Conservation (phyloP, 2,797 vertebrate species). For the Sebastes iracundus region DNA sequence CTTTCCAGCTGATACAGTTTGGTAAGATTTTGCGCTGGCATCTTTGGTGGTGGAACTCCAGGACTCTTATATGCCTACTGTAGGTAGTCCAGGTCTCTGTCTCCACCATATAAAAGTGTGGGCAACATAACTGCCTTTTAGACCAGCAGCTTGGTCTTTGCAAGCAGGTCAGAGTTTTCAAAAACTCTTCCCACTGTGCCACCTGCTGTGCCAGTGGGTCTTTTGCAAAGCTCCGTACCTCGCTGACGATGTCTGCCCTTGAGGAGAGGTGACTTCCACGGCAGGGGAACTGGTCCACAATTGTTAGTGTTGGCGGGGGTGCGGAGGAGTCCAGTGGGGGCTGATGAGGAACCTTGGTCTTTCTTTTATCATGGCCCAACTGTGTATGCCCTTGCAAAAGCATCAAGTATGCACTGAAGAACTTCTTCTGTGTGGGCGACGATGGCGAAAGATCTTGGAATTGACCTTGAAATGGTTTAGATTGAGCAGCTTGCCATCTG, state of each 20-base stretch:
- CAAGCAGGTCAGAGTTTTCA: not conserved
- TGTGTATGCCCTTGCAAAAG: too few species aligned
- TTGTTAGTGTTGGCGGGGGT: not conserved
- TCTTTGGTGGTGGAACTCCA: not conserved
- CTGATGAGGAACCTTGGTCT: too few species aligned
- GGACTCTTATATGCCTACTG: not conserved
- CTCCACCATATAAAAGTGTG: not conserved
- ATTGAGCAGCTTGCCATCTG: not conserved
- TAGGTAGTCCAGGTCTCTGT: not conserved
- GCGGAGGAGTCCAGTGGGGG: too few species aligned
- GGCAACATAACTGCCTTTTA: not conserved
- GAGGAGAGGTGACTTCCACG: not conserved
- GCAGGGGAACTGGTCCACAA: not conserved
- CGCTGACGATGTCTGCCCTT: not conserved
- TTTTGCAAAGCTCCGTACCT: too few species aligned
- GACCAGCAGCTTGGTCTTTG: not conserved
- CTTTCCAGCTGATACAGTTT: not conserved
- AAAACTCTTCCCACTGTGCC: not conserved
- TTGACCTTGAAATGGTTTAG: not conserved
- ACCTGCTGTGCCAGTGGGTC: too few species aligned
- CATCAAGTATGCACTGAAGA: too few species aligned
- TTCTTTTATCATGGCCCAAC: too few species aligned
- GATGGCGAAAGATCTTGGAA: not conserved
- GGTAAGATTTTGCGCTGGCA: not conserved
- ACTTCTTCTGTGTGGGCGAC: too few species aligned